Conservation (phyloP, 2,113 vertebrate species). For the Dasypus novemcinctus region DNA sequence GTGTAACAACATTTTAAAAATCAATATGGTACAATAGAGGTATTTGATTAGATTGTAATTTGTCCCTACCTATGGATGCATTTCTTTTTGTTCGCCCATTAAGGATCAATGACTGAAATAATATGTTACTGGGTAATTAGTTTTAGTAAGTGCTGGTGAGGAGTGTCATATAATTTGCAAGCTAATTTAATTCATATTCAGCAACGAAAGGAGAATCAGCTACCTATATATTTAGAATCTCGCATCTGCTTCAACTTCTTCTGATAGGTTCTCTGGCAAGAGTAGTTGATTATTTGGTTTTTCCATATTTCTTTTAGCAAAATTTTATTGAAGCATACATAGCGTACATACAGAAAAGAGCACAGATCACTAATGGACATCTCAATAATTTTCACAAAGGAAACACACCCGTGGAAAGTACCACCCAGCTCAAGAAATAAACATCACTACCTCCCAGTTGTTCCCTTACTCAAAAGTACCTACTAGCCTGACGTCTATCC, state of each 20-base stretch:
- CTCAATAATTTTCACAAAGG: neutral
- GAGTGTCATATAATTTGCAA: slow-evolving; percentile 49
- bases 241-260: slow-evolving; percentile 50
- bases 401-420: neutral
- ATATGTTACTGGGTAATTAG: slow-evolving; percentile 39
- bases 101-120: slow-evolving; percentile 55
- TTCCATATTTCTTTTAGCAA: slow-evolving; percentile 3
- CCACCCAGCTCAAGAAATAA: neutral
- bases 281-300: slow-evolving; percentile 35
- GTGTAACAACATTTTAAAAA: slow-evolving; percentile 38
- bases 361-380: neutral
- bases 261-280: neutral
- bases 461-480: neutral
- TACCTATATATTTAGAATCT: slow-evolving; percentile 42
- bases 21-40: slow-evolving; percentile 1
- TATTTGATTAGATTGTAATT: slow-evolving; percentile 63
- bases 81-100: slow-evolving; percentile 34
- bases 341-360: neutral
- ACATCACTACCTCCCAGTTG: neutral
- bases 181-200: slow-evolving; percentile 60
- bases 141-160: slow-evolving; percentile 13
- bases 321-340: neutral
- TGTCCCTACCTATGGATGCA: slow-evolving; percentile 31
- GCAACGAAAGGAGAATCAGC: slow-evolving; percentile 35
- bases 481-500: neutral